phyloP scores from a whole-genome alignment of 2,113 vertebrate genomes.

The Archocentrus centrarchus region DNA sequence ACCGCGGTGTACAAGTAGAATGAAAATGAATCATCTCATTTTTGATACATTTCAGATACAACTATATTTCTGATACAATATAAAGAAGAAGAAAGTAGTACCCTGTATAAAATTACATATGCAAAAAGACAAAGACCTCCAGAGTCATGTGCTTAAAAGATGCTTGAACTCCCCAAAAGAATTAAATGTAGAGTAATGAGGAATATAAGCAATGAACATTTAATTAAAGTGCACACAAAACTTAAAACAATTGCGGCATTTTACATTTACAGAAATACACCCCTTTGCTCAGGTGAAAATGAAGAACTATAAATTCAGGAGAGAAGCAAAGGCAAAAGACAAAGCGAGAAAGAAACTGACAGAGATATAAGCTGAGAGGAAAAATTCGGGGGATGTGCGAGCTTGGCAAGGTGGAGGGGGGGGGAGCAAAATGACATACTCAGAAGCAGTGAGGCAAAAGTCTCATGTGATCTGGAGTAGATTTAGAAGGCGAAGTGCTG shows the following conservation, averaged over 20 bases:
- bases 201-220: not conserved
- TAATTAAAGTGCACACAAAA: not conserved
- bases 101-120: not conserved
- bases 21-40: not conserved
- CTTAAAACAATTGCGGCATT: not conserved
- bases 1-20: not conserved
- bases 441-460: conserved; percentile 49
- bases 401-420: not conserved
- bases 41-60: not conserved
- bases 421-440: conserved; percentile 61
- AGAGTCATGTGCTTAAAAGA: not conserved
- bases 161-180: not conserved
- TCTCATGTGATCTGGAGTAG: conserved; percentile 66
- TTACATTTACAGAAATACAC: not conserved
- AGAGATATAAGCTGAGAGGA: conserved; percentile 40
- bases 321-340: conserved; percentile 31
- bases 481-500: conserved; percentile 63
- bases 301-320: conserved; percentile 12
- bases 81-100: not conserved
- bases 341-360: conserved; percentile 28
- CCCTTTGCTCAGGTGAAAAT: conserved; percentile 12
- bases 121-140: not conserved
- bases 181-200: not conserved
- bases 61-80: not conserved
- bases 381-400: conserved; percentile 24